Percentiles rank a stretch among this genome's conserved stretches.
Evolutionary conservation across 2,113 vertebrate species (phyloP).

Genomic region (Anarhynchus alexandrinus): DNA sequence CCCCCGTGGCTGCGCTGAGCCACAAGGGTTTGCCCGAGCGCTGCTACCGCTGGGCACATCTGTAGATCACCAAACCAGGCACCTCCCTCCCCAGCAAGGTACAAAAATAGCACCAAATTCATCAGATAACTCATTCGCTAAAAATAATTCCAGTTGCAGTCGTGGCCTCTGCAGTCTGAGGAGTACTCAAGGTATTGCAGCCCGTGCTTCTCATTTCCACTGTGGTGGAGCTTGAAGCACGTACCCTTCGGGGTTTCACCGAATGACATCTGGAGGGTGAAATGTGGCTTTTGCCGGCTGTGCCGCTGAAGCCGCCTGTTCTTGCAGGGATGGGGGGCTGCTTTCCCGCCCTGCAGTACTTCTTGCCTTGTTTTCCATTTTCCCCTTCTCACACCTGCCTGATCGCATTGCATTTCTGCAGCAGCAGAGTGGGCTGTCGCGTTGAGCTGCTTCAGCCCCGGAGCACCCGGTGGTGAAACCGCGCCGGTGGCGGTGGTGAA

Average conservation of each 20-base stretch:
- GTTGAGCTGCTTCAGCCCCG: not conserved
- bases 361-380: fast-evolving
- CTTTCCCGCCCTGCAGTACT: not conserved
- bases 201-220: fast-evolving
- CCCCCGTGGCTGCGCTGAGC: not conserved
- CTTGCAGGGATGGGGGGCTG: fast-evolving
- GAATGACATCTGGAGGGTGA: fast-evolving
- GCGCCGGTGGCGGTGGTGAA: fast-evolving
- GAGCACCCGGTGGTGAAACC: not conserved
- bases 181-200: fast-evolving
- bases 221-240: fast-evolving
- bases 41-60: not conserved
- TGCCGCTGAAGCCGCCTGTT: not conserved
- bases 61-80: not conserved
- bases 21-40: not conserved
- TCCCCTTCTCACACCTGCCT: not conserved
- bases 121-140: not conserved
- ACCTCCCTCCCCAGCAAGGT: not conserved
- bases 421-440: not conserved
- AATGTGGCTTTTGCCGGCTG: not conserved
- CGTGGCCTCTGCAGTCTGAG: fast-evolving
- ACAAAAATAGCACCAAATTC: not conserved
- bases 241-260: not conserved
- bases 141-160: not conserved
- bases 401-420: fast-evolving